Percentiles rank a stretch among this genome's conserved stretches.
Evolutionary conservation across 2,113 vertebrate genomes (phyloP).

Genomic region (Gallinago paraguaiae): DNA sequence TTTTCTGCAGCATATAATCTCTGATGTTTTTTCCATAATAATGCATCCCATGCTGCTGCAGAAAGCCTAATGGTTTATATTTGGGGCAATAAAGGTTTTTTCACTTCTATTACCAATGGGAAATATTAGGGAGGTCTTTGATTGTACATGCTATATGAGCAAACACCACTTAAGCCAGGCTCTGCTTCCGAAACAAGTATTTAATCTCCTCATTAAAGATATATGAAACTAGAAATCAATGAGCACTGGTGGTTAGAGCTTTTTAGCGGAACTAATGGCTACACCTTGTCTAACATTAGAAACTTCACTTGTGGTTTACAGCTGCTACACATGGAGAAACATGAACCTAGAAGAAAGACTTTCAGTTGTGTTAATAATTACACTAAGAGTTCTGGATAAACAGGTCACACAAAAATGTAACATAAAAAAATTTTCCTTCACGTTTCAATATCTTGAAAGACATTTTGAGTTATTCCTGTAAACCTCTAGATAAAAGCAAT

Average conservation of each 20-base stretch:
- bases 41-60: background rate
- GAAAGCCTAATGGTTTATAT: constrained; percentile 29
- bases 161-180: constrained; percentile 87
- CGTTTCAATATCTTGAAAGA: constrained; percentile 52
- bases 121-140: constrained; percentile 82
- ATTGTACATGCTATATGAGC: constrained; percentile 74
- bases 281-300: constrained; percentile 93
- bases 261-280: constrained; percentile 88
- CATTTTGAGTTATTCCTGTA: background rate
- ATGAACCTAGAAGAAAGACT: constrained; percentile 66
- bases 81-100: constrained; percentile 44
- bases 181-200: constrained; percentile 97
- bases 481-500: constrained; percentile 53
- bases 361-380: constrained; percentile 66
- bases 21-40: constrained; percentile 7
- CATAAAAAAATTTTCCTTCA: constrained; percentile 45
- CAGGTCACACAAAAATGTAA: constrained; percentile 58
- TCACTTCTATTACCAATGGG: constrained; percentile 74
- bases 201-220: constrained; percentile 99
- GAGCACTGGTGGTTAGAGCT: constrained; percentile 85
- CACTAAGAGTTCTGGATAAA: constrained; percentile 57
- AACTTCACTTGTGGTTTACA: constrained; percentile 86
- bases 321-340: constrained; percentile 77
- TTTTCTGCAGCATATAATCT: constrained; percentile 37
- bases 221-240: constrained; percentile 99